These are phyloP conservation scores for Sparidentex hasta DNA, from an alignment of 2,797 vertebrate genomes.

Conservation along the genomic window DNA sequence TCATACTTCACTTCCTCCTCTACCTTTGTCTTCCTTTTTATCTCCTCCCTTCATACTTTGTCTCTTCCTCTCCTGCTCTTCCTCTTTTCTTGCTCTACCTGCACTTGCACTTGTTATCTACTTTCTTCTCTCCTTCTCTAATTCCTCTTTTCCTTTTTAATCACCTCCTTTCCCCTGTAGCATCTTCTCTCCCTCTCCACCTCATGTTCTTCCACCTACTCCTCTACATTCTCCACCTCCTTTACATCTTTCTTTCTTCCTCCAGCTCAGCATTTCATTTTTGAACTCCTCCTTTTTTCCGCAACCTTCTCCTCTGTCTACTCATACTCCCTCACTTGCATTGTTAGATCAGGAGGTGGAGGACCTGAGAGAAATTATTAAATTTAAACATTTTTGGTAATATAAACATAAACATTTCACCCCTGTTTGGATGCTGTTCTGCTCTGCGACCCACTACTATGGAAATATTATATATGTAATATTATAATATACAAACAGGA, in stretches of 20 bases:
- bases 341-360: background rate
- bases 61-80: too few relatives aligned
- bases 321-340: background rate
- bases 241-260: too few relatives aligned
- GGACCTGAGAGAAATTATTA: background rate
- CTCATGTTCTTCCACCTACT: too few relatives aligned
- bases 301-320: background rate
- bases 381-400: background rate
- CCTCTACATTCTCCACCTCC: too few relatives aligned
- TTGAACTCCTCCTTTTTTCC: background rate
- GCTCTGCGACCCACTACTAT: background rate
- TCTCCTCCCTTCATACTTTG: too few relatives aligned
- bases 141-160: background rate
- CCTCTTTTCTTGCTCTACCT: too few relatives aligned
- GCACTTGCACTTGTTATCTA: too few relatives aligned
- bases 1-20: background rate
- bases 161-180: too few relatives aligned
- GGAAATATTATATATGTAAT: too few relatives aligned
- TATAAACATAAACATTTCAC: background rate
- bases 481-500: too few relatives aligned
- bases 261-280: background rate
- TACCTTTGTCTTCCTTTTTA: too few relatives aligned
- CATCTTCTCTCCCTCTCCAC: too few relatives aligned
- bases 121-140: background rate
- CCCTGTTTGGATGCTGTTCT: background rate